Base-by-base conservation (phyloP, 2,888 invertebrate species). In the Polyommatus iphigenia region DNA sequence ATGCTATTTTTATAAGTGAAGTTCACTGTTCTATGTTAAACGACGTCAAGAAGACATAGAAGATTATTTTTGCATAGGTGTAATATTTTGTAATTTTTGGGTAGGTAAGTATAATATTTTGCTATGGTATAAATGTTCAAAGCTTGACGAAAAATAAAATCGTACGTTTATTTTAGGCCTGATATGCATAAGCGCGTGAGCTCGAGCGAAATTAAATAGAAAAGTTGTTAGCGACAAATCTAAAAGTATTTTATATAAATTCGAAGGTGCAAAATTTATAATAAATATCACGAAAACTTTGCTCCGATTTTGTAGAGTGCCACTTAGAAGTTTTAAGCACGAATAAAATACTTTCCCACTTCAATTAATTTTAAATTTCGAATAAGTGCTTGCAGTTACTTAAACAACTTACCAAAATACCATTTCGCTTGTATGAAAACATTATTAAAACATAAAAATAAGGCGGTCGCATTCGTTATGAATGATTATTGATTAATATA, bases 351-450 rank as follows among this genome's bases (percentile, higher is more conserved):
- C 32, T 32, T 71, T 62, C 13, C 54, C 18, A 54, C 54, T 15
- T 54, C 62, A 71, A 71, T 29, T 71, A 71, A 29, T 71, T 59
- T 59, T 59, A 59, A 59, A 59, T 8, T 59, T 59, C 54, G 54
- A 18, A 54, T 18, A 54, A 54, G 54, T 5, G 54, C 18, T 54
- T 54, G 0, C 54, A 13, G 18, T 18, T 54, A n/a, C n/a, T n/a
- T n/a, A 10, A 41, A 10, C 41, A 41, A 41, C 41, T 41, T 10
- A 41, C 1, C 41, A 41, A 46, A 46, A 46, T 46, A 46, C 13
- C 3, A 13, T 8, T 41, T 41, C 41, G 41, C 7, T 41, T 41
- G 2, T 41, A 41, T 10, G 7, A 41, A 41, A 41, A 41, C 13
- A 46, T 13, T 46, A 46, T 10, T 46, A 3, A 10, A 46, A 46